Evolutionary conservation across 35 echinoderm and acorn worm species (phyloP).

Genomic region (Diadema setosum): DNA sequence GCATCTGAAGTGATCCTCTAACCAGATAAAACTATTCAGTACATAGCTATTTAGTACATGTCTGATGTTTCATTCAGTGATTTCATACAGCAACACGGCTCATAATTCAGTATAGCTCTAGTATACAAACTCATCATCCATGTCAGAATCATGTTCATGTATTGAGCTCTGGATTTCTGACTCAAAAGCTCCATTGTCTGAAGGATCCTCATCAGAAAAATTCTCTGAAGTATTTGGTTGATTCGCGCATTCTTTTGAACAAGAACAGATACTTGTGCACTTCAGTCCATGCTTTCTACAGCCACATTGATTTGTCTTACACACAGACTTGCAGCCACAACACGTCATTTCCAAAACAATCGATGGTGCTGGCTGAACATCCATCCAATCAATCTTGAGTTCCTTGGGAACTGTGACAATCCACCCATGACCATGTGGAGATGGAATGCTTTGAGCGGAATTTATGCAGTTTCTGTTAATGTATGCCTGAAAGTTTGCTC

Average conservation of each 20-base stretch:
- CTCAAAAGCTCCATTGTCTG: not conserved
- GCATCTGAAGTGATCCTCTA: too few species aligned
- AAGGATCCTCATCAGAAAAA: not conserved
- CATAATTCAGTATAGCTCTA: too few species aligned
- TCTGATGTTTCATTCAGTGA: too few species aligned
- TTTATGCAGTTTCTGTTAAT: not conserved
- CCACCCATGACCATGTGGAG: not conserved
- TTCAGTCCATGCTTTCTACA: not conserved
- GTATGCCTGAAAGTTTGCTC: not conserved
- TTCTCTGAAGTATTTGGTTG: not conserved
- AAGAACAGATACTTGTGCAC: not conserved
- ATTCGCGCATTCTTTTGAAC: not conserved
- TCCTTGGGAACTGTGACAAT: not conserved
- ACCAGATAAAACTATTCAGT: too few species aligned
- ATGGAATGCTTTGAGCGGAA: not conserved
- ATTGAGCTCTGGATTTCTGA: not conserved
- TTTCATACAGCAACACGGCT: too few species aligned
- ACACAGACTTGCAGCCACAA: not conserved
- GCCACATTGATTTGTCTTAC: not conserved
- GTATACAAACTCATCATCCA: too few species aligned
- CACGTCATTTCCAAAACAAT: not conserved
- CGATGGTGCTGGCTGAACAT: not conserved
- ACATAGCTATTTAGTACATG: too few species aligned
- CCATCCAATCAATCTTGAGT: not conserved
- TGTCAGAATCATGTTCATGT: not conserved